phyloP scores from a whole-genome alignment of 2,888 invertebrate genomes.

The Meloe dianella region DNA sequence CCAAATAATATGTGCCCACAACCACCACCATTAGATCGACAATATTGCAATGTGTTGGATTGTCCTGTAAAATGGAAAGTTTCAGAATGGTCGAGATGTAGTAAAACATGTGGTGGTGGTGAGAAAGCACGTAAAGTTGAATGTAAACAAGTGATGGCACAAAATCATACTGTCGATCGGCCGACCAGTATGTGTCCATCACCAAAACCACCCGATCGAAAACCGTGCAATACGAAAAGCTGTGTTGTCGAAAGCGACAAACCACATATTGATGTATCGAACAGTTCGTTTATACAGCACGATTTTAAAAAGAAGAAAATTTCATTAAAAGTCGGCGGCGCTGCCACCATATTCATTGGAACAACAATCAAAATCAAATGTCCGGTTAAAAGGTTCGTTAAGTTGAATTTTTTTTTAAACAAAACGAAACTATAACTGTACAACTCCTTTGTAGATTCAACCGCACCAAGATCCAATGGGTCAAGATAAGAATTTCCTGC shows the following conservation, averaged over 20 bases:
- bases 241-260: constrained; percentile 76
- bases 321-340: constrained; percentile 87
- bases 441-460: constrained; percentile 61
- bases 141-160: constrained; percentile 92
- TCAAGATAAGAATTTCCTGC: constrained; percentile 79
- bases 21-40: constrained; percentile 86
- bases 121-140: constrained; percentile 81
- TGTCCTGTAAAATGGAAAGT: constrained; percentile 91
- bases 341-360: constrained; percentile 88
- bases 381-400: constrained; percentile 74
- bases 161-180: constrained; percentile 86
- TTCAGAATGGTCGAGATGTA: constrained; percentile 90
- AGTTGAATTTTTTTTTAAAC: no score
- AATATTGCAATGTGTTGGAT: constrained; percentile 90
- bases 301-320: constrained; percentile 82
- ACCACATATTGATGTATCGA: constrained; percentile 78
- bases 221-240: constrained; percentile 84
- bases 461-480: constrained; percentile 86
- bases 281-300: constrained; percentile 83
- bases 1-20: constrained; percentile 93
- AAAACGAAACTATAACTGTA: no score
- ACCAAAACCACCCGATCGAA: constrained; percentile 76
- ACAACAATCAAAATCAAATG: constrained; percentile 93
- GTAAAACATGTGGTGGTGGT: constrained; percentile 92
- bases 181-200: constrained; percentile 77